These are phyloP conservation scores for Eupelmus urozonus DNA, from an alignment of 2,888 invertebrate species.

Conservation along the genomic window DNA sequence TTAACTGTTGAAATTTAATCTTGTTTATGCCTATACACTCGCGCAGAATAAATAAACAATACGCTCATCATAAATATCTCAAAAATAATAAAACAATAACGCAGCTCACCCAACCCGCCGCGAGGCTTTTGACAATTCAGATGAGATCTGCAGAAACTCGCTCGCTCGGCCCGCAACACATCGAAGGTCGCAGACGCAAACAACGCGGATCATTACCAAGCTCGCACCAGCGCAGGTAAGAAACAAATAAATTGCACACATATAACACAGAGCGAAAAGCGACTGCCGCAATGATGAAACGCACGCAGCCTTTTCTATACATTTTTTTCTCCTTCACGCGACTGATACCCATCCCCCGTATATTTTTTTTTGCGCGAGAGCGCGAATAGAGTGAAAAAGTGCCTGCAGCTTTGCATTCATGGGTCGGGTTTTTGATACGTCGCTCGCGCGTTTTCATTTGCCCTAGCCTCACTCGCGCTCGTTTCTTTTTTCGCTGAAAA, in stretches of 20 bases:
- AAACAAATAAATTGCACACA: conserved; percentile 2
- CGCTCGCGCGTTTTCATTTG: conserved; percentile 33
- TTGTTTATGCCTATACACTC: no score
- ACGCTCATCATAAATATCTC: no score
- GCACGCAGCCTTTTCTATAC: not conserved
- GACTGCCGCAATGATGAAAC: not conserved
- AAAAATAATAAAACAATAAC: no score
- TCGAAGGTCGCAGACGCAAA: not conserved
- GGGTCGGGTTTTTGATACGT: conserved; percentile 13
- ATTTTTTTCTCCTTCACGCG: not conserved
- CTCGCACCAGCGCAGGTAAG: not conserved
- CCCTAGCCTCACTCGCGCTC: not conserved
- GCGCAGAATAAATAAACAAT: no score
- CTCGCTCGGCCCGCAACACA: not conserved
- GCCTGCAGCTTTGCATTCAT: conserved; percentile 27
- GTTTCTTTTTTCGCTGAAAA: conserved; percentile 20
- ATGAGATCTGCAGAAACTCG: no score
- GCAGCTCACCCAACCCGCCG: no score
- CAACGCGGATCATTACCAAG: not conserved
- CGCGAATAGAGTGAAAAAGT: conserved; percentile 22
- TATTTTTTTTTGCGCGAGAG: not conserved
- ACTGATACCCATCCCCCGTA: not conserved
- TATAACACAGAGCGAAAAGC: not conserved
- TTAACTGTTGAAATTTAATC: no score
- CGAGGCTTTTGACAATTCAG: no score